phyloP scores from a whole-genome alignment of 2,888 invertebrate species.

The Nemotelus pantherinus region DNA sequence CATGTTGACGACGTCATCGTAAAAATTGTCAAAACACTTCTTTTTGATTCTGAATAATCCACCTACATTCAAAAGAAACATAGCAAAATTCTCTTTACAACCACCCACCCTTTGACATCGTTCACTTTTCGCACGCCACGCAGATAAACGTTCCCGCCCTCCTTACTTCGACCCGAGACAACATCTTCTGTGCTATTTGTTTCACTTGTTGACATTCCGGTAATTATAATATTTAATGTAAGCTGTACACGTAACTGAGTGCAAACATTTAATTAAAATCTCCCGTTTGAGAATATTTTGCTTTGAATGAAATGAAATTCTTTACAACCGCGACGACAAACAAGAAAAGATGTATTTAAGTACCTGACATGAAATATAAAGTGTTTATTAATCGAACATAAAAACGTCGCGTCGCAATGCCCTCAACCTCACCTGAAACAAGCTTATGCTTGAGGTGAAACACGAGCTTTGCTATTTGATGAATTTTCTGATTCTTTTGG shows the following conservation, averaged over 20 bases:
- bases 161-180: background rate
- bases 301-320: background rate
- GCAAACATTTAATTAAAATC: slow-evolving; percentile 41
- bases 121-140: too few species aligned
- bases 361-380: slow-evolving; percentile 42
- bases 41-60: too few species aligned
- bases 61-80: too few species aligned
- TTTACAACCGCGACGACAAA: background rate
- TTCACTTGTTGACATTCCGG: slow-evolving; percentile 30
- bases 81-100: too few species aligned
- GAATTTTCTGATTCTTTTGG: slow-evolving; percentile 3
- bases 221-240: slow-evolving; percentile 40
- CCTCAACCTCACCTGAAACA: background rate
- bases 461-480: background rate
- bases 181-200: slow-evolving; percentile 12
- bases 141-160: too few species aligned
- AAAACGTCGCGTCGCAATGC: background rate
- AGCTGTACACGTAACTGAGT: slow-evolving; percentile 37
- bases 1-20: too few species aligned
- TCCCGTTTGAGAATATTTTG: slow-evolving; percentile 12
- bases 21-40: too few species aligned
- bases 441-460: background rate
- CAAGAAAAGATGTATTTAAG: slow-evolving; percentile 26
- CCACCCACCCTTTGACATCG: too few species aligned
- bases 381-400: slow-evolving; percentile 42